phyloP scores from a whole-genome alignment of 2,113 vertebrate genomes.

The Gymnarchus niloticus region DNA sequence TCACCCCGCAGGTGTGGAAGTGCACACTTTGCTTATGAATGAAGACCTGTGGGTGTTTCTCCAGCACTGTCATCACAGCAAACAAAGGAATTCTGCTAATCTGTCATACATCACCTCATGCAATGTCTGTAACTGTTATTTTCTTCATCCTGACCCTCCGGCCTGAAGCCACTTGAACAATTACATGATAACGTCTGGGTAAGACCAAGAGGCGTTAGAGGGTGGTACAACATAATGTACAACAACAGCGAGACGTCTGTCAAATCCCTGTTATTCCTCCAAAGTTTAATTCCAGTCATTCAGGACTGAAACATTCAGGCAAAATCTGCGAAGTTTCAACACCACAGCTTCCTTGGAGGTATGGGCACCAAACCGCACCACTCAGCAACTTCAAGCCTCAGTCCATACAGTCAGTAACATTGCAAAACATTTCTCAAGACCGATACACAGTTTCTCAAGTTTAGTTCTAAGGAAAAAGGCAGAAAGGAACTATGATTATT shows the following conservation, averaged over 20 bases:
- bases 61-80: background rate
- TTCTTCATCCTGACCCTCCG: background rate
- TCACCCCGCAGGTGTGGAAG: too few relatives aligned
- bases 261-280: too few relatives aligned
- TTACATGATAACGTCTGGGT: too few relatives aligned
- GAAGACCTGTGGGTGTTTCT: too few relatives aligned
- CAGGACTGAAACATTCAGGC: background rate
- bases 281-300: background rate
- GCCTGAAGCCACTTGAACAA: background rate
- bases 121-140: background rate
- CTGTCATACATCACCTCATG: background rate
- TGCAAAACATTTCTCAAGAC: conserved; percentile 2
- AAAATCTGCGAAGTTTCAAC: background rate
- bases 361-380: background rate
- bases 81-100: background rate
- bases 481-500: too few relatives aligned
- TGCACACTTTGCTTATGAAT: too few relatives aligned
- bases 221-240: too few relatives aligned
- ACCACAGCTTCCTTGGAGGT: background rate
- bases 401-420: background rate
- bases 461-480: background rate
- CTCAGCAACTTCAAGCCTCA: background rate
- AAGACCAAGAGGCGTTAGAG: too few relatives aligned
- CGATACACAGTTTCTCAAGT: background rate
- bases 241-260: too few relatives aligned